A percentile compares a stretch with the other conserved stretches of the same genome.
These are phyloP conservation scores for Brachionus sp. DNA, from an alignment of 1,140 invertebrate genomes.

Conservation along the genomic window DNA sequence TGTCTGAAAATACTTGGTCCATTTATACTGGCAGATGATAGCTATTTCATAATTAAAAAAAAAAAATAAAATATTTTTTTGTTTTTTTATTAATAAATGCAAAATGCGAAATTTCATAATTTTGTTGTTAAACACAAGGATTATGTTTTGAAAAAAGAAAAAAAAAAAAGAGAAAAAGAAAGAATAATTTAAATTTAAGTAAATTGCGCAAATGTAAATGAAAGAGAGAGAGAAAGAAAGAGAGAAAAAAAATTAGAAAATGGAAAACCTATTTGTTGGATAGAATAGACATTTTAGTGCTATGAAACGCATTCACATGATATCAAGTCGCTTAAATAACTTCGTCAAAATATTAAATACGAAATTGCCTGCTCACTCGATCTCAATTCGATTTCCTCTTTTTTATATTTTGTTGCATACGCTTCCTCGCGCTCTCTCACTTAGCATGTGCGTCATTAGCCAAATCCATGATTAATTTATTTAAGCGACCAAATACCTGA, in stretches of 20 bases:
- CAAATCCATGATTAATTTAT: not conserved
- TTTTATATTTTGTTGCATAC: not conserved
- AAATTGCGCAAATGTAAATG: constrained; percentile 12
- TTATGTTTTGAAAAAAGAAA: not conserved
- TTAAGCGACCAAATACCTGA: not conserved
- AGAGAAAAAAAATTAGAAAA: not conserved
- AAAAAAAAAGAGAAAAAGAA: not conserved
- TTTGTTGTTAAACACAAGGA: not conserved
- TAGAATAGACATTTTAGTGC: constrained; percentile 6
- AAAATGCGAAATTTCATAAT: constrained; percentile 40
- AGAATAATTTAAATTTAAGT: not conserved
- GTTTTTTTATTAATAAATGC: not conserved
- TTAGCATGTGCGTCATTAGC: not conserved
- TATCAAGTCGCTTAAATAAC: not conserved
- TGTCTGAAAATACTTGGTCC: not conserved
- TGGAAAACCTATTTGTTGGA: not conserved
- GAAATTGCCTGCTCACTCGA: not conserved
- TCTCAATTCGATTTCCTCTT: not conserved
- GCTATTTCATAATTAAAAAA: not conserved
- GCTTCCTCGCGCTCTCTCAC: not conserved
- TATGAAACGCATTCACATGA: not conserved
- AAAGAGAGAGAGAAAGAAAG: not conserved
- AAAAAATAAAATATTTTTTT: not conserved
- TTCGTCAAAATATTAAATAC: not conserved
- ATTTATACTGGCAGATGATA: not conserved